Conservation (phyloP, 92 coral and sea anemone genomes). For the Paragorgia papillata region DNA sequence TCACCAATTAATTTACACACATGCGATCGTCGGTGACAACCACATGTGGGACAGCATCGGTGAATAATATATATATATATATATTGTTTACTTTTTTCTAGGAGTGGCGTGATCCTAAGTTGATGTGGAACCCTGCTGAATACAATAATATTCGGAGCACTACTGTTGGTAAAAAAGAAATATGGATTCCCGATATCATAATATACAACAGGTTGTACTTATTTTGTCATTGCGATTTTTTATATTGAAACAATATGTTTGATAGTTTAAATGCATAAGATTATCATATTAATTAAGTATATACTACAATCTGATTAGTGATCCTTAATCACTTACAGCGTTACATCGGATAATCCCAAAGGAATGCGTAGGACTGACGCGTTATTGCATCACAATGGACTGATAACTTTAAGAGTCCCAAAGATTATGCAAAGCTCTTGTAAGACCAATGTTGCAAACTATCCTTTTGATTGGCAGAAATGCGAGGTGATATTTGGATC, state of each 20-base stretch:
- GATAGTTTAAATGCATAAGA: too few relatives aligned
- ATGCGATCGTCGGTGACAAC: too few relatives aligned
- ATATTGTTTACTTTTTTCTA: conserved; percentile 17
- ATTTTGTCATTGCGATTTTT: neutral
- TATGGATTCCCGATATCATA: conserved; percentile 93
- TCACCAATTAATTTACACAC: too few relatives aligned
- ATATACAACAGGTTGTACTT: conserved; percentile 75
- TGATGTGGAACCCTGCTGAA: conserved; percentile 76
- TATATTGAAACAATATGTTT: too few relatives aligned
- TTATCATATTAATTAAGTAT: too few relatives aligned
- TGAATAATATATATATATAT: too few relatives aligned
- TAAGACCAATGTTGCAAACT: conserved; percentile 69
- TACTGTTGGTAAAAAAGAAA: conserved; percentile 54
- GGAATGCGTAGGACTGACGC: conserved; percentile 64
- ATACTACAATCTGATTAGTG: too few relatives aligned
- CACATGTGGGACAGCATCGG: too few relatives aligned
- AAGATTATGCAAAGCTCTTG: conserved; percentile 78
- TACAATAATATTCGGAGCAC: conserved; percentile 60
- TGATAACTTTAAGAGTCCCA: conserved; percentile 61
- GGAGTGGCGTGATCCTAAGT: conserved; percentile 69
- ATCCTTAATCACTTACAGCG: too few relatives aligned
- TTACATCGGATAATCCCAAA: neutral
- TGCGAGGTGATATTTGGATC: conserved; percentile 86
- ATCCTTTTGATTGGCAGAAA: conserved; percentile 84
- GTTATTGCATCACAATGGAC: conserved; percentile 64